phyloP scores from a whole-genome alignment of 2,888 invertebrate genomes.

The Nemapogon koenigi region DNA sequence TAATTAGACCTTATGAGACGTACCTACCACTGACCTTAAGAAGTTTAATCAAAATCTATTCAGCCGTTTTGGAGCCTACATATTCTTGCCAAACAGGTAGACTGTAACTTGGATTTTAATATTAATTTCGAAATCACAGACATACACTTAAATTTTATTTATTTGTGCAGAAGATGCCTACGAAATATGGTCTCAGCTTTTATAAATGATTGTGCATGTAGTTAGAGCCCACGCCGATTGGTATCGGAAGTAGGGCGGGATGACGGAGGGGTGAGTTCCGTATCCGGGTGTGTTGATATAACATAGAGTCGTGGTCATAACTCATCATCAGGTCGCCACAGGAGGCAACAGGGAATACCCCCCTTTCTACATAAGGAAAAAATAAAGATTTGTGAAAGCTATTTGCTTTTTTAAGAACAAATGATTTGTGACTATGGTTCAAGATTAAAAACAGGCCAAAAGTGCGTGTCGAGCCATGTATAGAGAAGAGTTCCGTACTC shows the following conservation, averaged over 20 bases:
- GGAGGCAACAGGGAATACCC: constrained; percentile 41
- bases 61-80: too few species aligned
- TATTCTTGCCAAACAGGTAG: too few species aligned
- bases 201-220: background rate
- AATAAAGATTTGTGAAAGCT: constrained; percentile 30
- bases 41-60: too few species aligned
- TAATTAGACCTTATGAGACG: too few species aligned
- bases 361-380: constrained; percentile 45
- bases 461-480: too few species aligned
- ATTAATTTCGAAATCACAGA: too few species aligned
- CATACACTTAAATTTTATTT: background rate
- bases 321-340: constrained; percentile 56
- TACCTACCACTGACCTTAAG: too few species aligned
- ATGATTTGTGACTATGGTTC: background rate
- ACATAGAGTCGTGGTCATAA: constrained; percentile 29
- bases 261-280: constrained; percentile 52
- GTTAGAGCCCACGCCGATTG: constrained; percentile 40
- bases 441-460: too few species aligned
- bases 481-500: too few species aligned
- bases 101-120: too few species aligned
- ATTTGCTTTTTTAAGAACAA: constrained; percentile 1
- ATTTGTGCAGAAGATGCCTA: background rate
- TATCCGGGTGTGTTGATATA: constrained; percentile 34
- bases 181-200: background rate
- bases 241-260: constrained; percentile 52